These are phyloP conservation scores for Axinella damicornis DNA, from an alignment of 37 sponge, comb jelly and placozoan genomes.

Conservation along the genomic window DNA sequence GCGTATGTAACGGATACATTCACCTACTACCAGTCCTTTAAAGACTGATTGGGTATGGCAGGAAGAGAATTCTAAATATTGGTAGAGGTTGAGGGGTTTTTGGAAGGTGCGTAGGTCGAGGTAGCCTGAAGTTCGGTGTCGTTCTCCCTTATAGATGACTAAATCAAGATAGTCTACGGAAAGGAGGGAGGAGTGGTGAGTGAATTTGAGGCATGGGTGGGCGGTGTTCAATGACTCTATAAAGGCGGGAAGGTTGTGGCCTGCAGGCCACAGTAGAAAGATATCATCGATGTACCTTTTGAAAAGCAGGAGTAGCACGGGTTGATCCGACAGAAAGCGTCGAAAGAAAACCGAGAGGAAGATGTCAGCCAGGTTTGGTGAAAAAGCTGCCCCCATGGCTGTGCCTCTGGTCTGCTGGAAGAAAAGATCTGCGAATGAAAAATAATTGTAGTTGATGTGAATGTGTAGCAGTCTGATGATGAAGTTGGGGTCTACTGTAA, in stretches of 20 bases:
- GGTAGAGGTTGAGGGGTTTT: constrained; percentile 37
- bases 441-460: constrained; percentile 35
- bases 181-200: not conserved
- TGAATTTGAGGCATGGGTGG: constrained; percentile 22
- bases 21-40: constrained; percentile 24
- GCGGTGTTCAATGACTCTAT: constrained; percentile 1
- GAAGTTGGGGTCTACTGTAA: constrained; percentile 27
- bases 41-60: constrained; percentile 2
- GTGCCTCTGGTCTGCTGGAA: constrained; percentile 46
- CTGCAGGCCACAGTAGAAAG: constrained; percentile 35
- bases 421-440: constrained; percentile 8
- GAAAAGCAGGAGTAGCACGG: constrained; percentile 17
- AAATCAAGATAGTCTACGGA: constrained; percentile 24
- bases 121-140: not conserved
- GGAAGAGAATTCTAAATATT: constrained; percentile 40
- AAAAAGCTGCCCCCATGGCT: constrained; percentile 56
- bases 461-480: constrained; percentile 24
- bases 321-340: constrained; percentile 3
- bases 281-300: constrained; percentile 60
- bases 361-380: constrained; percentile 48
- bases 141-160: constrained; percentile 11
- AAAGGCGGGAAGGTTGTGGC: not conserved
- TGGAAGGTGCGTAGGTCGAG: constrained; percentile 27
- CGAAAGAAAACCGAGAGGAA: constrained; percentile 21
- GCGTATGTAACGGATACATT: constrained; percentile 34